Evolutionary conservation across 1,140 invertebrate species (phyloP), one percentile per base, ranked within the genome.

Genomic region (Drosophila neocordata): DNA sequence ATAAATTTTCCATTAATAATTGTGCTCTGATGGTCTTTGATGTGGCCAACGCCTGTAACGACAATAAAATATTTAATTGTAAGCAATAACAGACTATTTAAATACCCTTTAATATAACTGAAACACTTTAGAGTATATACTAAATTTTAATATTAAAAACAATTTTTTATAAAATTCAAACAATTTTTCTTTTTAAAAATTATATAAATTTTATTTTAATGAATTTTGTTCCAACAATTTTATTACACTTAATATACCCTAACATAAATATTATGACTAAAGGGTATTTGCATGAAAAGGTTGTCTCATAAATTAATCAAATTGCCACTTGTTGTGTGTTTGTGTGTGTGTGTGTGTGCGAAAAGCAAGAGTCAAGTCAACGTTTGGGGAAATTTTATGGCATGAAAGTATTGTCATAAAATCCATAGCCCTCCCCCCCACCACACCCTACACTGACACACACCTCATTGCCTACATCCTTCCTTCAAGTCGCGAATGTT

Each of bases 261-360:
- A 6, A 6, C 3, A 7, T 6, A 31, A 31, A 20, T 12, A 13
- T 35, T 15, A 8, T 44, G 27, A 12, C 22, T 22, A 13, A 20
- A 18, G 65, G 53, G 12, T 48, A 34, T 18, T 18, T 51, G 38
- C 18, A 15, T 41, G 53, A 35, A 9, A 48, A 48, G 69, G 65
- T 35, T 69, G 66, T 55, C 41, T 24, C 15, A 57, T 41, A 61
- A 75, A 75, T 75, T 75, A 75, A 75, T 73, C 59, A 74, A 75
- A 75, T 62, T 68, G 58, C 58, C 73, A 75, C 73, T 73, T 75
- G 73, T 73, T 75, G 70, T 55, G 52, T 59, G 24, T 41, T 1
- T 41, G n/a, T 41, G 13, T 15, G 38, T 59, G 59, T 58, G 35
- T 12, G 38, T 18, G 41, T 44, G 20, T 24, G n/a, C n/a, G 27